Base-by-base conservation (phyloP, 2,888 invertebrate species). In the Eucera pruinosa region DNA sequence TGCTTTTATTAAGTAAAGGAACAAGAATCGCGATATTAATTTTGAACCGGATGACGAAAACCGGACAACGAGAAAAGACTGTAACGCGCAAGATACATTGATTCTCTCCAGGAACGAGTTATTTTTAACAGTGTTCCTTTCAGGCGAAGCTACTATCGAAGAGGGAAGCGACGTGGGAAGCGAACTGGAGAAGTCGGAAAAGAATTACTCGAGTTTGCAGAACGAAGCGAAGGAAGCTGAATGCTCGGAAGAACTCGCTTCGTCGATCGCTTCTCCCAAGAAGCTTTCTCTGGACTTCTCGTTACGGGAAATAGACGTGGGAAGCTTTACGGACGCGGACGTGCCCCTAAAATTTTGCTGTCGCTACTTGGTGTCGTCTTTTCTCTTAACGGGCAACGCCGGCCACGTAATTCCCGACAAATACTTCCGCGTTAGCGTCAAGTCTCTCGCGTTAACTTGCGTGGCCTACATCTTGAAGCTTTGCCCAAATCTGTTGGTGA, bases 381-480 rank as follows among this genome's bases (percentile, higher is more conserved):
- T 97, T 90, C 93, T 98, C 27, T 91, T 97, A 33, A 94, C 95
- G 15, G 97, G 96, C 75, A 81, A 87, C 60, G 90, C 92, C 33
- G 95, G 95, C 6, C 93, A 94, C 2, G 89, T 96, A 57, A 95
- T 96, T 80, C 93, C 96, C 1, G 98, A 98, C 90, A 94, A 95
- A 91, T 93, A 93, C 25, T 95, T 97, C 41, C 94, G 98, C 41
- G 97, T 99, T 36, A 98, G 98, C 71, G 96, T 98, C 0, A 98
- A 98, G 93, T 96, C 97, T 7, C 94, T 98, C 43, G 97, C 98
- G 0, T 90, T 98, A 23, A 95, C 95, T 65, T 98, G 97, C 89
- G 91, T 98, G 25, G 95, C 96, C 0, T 95, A 95, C 83, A 95
- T 97, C 65, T 92, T 97, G 41, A 94, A 95, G 45, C 90, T 97